Conservation (phyloP, 1,140 invertebrate species). For the Eriosoma lanigerum region DNA sequence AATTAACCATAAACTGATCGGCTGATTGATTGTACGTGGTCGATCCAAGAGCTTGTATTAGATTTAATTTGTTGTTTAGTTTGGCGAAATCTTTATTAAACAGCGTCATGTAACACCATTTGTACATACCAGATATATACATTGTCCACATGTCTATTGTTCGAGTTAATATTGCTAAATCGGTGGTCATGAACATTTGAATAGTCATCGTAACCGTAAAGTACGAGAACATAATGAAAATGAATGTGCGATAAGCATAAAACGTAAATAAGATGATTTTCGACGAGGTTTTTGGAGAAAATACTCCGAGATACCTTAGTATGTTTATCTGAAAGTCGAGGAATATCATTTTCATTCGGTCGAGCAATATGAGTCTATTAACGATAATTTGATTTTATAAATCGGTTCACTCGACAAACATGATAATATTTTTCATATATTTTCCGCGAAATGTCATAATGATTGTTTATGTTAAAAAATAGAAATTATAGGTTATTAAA, state of each 20-base stretch:
- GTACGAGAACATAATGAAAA: background rate
- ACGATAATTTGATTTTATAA: too few species aligned
- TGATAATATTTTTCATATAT: too few species aligned
- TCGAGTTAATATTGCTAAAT: background rate
- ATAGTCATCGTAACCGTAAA: background rate
- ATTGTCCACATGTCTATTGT: conserved; percentile 45
- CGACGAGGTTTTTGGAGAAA: background rate
- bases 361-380: too few species aligned
- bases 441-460: too few species aligned
- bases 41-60: background rate
- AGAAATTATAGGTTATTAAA: too few species aligned
- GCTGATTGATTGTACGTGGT: background rate
- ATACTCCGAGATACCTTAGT: background rate
- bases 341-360: too few species aligned
- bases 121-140: background rate
- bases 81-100: background rate
- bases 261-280: background rate
- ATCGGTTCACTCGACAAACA: too few species aligned
- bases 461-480: too few species aligned
- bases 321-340: too few species aligned
- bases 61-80: background rate
- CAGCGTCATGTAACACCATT: background rate
- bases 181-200: background rate
- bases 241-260: background rate
- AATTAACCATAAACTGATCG: background rate